Conservation (phyloP, 2,113 vertebrate species). For the Lethenteron reissneri region DNA sequence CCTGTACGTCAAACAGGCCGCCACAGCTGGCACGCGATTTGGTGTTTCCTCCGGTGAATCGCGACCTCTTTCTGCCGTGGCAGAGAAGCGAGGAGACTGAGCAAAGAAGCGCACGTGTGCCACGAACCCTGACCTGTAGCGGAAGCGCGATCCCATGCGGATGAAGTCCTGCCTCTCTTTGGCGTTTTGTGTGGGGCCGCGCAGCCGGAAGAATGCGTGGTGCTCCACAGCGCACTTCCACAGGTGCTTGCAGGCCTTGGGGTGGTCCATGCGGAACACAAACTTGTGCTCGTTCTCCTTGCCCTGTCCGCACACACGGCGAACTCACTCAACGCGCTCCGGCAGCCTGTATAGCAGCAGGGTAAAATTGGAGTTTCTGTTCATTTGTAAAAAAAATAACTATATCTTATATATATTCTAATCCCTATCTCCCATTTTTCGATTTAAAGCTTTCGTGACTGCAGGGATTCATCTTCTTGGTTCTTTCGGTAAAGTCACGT, state of each 20-base stretch:
- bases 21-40: no score
- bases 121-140: slow-evolving; percentile 45
- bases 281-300: slow-evolving; percentile 98
- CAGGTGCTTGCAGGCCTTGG: slow-evolving; percentile 89
- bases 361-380: slow-evolving; percentile 14
- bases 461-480: no score
- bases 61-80: background rate
- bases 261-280: slow-evolving; percentile 84
- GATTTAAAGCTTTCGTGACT: no score
- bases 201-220: slow-evolving; percentile 82
- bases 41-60: no score
- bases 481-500: no score
- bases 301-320: slow-evolving; percentile 31
- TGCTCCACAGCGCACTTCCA: slow-evolving; percentile 98
- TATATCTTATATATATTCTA: no score
- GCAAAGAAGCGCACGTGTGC: no score
- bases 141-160: slow-evolving; percentile 79
- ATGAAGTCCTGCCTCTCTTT: slow-evolving; percentile 58
- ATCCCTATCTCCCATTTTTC: no score
- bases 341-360: slow-evolving; percentile 25
- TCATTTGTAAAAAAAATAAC: no score
- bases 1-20: no score
- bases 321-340: slow-evolving; percentile 10
- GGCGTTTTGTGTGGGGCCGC: slow-evolving; percentile 63
- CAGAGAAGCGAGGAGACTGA: background rate